Conservation (phyloP, 1,140 invertebrate genomes). For the Polypedilum vanderplanki region DNA sequence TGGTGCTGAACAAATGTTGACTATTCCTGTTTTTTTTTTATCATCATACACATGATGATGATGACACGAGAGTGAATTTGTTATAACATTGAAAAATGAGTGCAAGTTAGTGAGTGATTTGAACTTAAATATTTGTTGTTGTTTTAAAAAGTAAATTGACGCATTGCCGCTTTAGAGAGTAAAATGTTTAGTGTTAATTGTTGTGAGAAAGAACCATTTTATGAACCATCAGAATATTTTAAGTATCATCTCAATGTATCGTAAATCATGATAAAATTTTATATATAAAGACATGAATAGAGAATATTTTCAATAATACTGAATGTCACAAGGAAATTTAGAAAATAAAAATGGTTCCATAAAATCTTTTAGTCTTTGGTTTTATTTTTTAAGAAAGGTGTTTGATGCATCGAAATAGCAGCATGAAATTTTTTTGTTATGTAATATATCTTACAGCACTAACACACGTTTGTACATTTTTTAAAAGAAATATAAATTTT, state of each 20-base stretch:
- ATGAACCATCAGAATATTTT: neutral
- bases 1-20: conserved; percentile 24
- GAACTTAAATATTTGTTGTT: neutral
- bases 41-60: neutral
- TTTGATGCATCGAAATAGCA: neutral
- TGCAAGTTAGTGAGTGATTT: neutral
- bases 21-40: neutral
- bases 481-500: conserved; percentile 30
- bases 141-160: neutral
- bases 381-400: neutral
- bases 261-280: neutral
- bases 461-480: neutral
- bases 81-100: neutral
- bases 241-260: neutral
- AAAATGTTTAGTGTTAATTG: neutral
- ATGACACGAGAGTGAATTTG: neutral
- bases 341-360: neutral
- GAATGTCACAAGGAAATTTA: neutral
- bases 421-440: neutral
- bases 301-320: no score
- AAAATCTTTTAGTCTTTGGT: neutral
- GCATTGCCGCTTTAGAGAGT: neutral
- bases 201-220: conserved; percentile 17
- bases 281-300: neutral
- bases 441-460: neutral